phyloP scores from a whole-genome alignment of 2,113 vertebrate genomes.

The Falcunculus frontatus region DNA sequence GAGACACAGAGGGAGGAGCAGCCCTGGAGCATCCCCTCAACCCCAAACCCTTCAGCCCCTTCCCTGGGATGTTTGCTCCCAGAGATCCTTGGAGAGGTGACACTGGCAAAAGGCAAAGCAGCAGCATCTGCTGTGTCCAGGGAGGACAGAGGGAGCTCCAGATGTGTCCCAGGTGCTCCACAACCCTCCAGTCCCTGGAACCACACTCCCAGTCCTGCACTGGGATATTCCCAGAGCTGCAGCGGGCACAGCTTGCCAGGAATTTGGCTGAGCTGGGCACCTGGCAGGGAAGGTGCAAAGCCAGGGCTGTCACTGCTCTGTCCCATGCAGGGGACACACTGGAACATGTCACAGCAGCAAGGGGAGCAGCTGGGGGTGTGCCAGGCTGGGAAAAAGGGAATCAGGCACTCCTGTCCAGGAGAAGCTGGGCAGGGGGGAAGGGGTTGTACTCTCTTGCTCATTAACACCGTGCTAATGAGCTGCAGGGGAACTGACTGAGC shows the following conservation, averaged over 20 bases:
- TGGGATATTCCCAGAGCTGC: background rate
- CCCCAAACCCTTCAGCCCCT: background rate
- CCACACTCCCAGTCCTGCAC: background rate
- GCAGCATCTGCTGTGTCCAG: fast-evolving
- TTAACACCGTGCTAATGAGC: fast-evolving
- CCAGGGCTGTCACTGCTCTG: background rate
- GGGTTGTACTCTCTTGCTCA: background rate
- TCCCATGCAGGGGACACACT: fast-evolving
- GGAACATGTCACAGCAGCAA: background rate
- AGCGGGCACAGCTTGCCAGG: background rate
- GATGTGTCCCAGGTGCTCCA: background rate
- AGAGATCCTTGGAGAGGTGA: background rate
- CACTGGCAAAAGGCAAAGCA: background rate
- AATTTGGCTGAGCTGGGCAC: background rate
- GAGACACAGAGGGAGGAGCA: background rate
- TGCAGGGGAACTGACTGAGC: background rate
- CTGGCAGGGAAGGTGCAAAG: background rate
- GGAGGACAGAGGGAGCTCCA: background rate
- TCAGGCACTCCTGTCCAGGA: fast-evolving
- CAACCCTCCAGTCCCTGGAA: background rate
- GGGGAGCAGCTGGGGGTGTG: background rate
- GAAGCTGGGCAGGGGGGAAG: background rate
- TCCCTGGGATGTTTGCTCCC: background rate
- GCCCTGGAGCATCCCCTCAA: background rate
- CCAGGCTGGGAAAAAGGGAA: background rate